phyloP scores from a whole-genome alignment of 2,797 vertebrate genomes.

The Cygnus olor region DNA sequence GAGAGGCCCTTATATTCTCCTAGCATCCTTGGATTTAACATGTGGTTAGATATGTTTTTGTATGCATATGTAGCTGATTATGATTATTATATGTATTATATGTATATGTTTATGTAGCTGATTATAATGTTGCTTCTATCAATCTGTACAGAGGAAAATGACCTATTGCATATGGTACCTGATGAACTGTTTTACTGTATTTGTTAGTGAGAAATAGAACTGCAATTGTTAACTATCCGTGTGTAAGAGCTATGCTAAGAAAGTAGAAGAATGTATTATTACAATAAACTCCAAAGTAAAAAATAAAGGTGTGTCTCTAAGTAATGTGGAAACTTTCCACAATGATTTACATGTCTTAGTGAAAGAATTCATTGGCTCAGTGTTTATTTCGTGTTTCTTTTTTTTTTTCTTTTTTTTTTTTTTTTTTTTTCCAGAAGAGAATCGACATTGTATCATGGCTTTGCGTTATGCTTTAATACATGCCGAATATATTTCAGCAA shows the following conservation, averaged over 20 bases:
- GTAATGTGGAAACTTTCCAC: neutral
- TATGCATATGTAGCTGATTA: conserved; percentile 36
- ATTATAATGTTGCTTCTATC: conserved; percentile 6
- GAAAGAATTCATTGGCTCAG: neutral
- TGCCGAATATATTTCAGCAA: neutral
- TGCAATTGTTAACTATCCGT: neutral
- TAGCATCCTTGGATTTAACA: neutral
- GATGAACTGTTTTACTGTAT: neutral
- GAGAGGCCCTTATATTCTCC: neutral
- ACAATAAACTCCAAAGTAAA: neutral
- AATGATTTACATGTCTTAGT: neutral
- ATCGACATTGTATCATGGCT: neutral
- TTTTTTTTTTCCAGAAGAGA: neutral
- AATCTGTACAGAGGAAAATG: neutral
- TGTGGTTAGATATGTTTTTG: neutral
- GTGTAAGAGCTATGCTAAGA: neutral
- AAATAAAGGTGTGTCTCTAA: neutral
- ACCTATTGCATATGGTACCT: neutral
- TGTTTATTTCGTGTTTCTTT: neutral
- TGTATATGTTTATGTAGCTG: conserved; percentile 22
- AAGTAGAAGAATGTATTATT: neutral
- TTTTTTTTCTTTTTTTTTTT: no score
- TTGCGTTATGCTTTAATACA: neutral
- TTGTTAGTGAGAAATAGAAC: neutral
- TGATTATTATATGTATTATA: neutral